These are phyloP conservation scores for Nycticorax nycticorax DNA, from an alignment of 2,113 vertebrate genomes.

Conservation along the genomic window DNA sequence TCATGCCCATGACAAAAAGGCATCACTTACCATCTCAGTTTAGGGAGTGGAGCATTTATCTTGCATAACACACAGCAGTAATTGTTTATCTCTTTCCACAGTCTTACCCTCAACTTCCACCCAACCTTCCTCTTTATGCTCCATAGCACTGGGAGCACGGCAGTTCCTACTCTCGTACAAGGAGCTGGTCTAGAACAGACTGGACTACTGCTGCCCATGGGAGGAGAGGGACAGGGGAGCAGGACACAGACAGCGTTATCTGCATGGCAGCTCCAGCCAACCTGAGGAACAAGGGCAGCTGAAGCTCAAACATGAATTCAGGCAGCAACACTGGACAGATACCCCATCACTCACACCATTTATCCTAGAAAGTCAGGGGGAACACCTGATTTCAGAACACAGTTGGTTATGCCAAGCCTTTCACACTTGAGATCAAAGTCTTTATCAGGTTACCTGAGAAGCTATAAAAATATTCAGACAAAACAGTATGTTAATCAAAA, in stretches of 20 bases:
- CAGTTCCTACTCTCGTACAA: accelerated
- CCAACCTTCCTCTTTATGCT: background rate
- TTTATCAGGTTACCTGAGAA: background rate
- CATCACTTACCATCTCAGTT: background rate
- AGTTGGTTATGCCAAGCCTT: background rate
- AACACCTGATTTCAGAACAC: background rate
- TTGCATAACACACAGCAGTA: background rate
- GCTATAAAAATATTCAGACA: background rate
- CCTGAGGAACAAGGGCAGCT: background rate
- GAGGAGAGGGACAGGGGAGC: background rate
- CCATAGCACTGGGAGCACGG: accelerated
- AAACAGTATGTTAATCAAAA: background rate
- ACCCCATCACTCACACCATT: background rate
- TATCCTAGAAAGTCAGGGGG: background rate
- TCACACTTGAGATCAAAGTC: background rate
- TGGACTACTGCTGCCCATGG: accelerated
- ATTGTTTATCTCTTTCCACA: background rate
- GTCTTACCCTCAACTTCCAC: background rate
- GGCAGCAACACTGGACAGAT: background rate
- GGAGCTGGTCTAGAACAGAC: too few relatives aligned
- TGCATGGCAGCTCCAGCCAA: background rate
- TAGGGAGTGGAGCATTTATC: background rate
- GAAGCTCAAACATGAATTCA: background rate
- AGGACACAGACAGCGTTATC: accelerated
- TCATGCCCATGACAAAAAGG: background rate